A percentile compares a stretch with the other conserved stretches of the same genome.
Conservation (phyloP, 2,113 vertebrate genomes). For the Fulmarus glacialis region DNA sequence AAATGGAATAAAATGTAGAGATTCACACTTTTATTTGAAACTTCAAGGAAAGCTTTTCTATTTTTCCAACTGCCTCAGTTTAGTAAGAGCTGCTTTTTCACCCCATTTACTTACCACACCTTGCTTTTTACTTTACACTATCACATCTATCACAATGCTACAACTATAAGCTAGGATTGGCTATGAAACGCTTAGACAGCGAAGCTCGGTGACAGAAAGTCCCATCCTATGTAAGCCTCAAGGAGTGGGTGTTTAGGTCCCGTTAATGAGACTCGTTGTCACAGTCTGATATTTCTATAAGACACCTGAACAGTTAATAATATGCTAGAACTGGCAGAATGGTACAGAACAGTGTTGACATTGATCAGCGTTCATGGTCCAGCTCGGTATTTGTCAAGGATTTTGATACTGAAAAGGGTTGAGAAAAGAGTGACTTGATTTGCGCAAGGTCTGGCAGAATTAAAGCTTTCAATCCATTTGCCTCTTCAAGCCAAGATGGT, state of each 20-base stretch:
- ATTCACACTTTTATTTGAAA: neutral
- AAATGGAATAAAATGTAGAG: neutral
- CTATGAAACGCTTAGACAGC: neutral
- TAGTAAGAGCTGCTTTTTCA: neutral
- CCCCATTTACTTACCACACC: neutral
- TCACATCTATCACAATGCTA: neutral
- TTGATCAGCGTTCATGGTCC: neutral
- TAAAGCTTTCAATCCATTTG: neutral
- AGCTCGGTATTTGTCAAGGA: neutral
- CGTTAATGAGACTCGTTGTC: neutral
- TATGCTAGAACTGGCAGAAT: neutral
- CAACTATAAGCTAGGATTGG: neutral
- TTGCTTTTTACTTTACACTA: neutral
- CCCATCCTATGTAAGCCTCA: neutral
- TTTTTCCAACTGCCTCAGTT: neutral
- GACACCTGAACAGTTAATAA: neutral
- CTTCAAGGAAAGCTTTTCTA: neutral
- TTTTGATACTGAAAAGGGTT: neutral
- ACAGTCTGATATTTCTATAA: neutral
- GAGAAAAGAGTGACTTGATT: neutral
- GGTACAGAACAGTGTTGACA: neutral
- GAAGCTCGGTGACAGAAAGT: neutral
- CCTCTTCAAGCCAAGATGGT: neutral
- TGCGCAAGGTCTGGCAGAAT: neutral
- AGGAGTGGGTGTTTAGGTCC: neutral